Base-by-base conservation (phyloP, 2,888 invertebrate species). In the Cryptophagus acutangulus region DNA sequence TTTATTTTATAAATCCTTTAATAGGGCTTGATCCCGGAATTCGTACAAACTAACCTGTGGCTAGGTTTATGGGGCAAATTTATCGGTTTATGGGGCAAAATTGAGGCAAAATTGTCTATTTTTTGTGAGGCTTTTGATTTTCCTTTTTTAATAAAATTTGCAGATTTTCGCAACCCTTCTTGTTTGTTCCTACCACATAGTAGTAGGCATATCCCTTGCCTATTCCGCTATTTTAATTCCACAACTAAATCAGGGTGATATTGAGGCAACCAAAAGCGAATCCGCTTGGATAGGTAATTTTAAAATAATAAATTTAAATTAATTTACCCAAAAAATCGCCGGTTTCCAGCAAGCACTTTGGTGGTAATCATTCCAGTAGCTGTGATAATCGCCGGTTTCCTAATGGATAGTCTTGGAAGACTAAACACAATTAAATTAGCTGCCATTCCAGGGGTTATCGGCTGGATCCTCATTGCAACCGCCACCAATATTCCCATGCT, bases 201-300 rank as follows among this genome's bases (percentile, higher is more conserved):
- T 74, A 18, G 75, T 78, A 28, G 78, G 78, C 9, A 69, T 78
- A 20, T 70, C 74, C 16, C 67, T 78, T 59, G 77, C 76, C 1
- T 78, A 72, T 56, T 76, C 76, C 2, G 76, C 77, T 1, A 73
- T 76, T 38, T 59, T 77, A 42, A 67, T 76, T 42, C 74, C 76
- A 24, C 74, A 75, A 53, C 58, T 76, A 17, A 67, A 69, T 48
- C 60, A 59, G 16, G 43, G 45, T 12, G 48, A 48, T 1, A 46
- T 55, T 26, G 43, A 48, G 41, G 42, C 59, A 10, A 69, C 70
- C 2, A 55, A 61, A 51, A 49, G 54, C 1, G 59, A 75, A 52
- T 71, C 71, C 40, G 71, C 76, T 33, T 75, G 74, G 74, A 71
- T 76, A 51, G 74, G 76, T 75, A 61, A 62, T 47, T 9, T 6